Percentiles rank a stretch among this genome's conserved stretches.
Conservation (phyloP, 1,140 invertebrate genomes). For the Gryon sp. region DNA sequence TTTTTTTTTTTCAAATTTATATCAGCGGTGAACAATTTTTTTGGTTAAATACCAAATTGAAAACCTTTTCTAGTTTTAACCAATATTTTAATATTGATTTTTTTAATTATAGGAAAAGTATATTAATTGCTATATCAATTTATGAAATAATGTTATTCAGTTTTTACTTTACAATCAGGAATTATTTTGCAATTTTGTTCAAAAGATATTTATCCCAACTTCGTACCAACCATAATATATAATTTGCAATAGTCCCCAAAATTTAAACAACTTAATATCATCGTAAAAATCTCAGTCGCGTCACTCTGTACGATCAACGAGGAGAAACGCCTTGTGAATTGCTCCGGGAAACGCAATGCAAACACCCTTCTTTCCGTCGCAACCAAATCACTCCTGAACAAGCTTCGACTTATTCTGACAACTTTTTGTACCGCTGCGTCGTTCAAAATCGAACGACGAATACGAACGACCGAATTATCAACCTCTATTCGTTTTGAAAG, state of each 20-base stretch:
- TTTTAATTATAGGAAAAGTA: no score
- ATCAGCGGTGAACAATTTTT: no score
- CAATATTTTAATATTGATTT: no score
- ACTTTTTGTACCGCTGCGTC: constrained; percentile 36
- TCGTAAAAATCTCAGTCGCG: constrained; percentile 57
- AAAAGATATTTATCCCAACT: constrained; percentile 47
- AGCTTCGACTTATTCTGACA: constrained; percentile 43
- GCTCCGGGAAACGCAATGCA: constrained; percentile 65
- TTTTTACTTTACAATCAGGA: constrained; percentile 19
- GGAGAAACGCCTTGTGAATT: constrained; percentile 71
- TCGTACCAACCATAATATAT: constrained; percentile 50
- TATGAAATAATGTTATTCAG: no score
- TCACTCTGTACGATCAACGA: constrained; percentile 56
- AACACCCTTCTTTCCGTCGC: constrained; percentile 62
- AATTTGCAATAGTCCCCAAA: constrained; percentile 43
- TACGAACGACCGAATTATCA: constrained; percentile 76
- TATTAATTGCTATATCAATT: no score
- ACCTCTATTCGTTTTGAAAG: constrained; percentile 14
- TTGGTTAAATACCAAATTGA: no score
- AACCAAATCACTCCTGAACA: constrained; percentile 39
- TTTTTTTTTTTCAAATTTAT: no score
- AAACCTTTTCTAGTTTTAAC: no score
- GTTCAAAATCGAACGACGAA: constrained; percentile 61
- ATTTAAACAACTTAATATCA: constrained; percentile 56
- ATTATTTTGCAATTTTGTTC: constrained; percentile 47